A percentile compares a stretch with the other conserved stretches of the same genome.
phyloP scores from a whole-genome alignment of 2,113 vertebrate species.

The Bambusicola thoracicus region DNA sequence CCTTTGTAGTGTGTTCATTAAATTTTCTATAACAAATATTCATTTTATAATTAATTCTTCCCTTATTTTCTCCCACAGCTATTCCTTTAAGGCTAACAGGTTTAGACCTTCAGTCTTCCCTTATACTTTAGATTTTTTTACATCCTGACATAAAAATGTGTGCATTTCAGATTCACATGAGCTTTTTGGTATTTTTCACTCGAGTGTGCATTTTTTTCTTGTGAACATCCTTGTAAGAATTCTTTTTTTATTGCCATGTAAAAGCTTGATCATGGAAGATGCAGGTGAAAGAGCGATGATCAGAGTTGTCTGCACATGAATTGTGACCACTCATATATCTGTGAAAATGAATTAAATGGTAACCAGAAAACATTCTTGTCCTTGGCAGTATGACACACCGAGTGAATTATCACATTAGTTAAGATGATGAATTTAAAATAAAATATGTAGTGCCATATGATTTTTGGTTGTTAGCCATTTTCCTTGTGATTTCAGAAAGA shows the following conservation, averaged over 20 bases:
- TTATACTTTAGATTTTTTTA: not conserved
- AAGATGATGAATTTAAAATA: constrained; percentile 2
- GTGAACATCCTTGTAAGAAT: not conserved
- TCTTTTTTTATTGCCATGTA: not conserved
- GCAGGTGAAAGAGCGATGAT: not conserved
- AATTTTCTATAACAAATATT: constrained; percentile 51
- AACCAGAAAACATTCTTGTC: constrained; percentile 4
- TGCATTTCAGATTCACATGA: not conserved
- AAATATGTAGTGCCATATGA: not conserved
- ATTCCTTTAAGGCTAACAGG: not conserved
- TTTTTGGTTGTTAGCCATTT: not conserved
- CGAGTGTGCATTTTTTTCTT: not conserved
- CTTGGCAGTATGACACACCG: not conserved
- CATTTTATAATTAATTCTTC: constrained; percentile 29
- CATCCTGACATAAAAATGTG: not conserved
- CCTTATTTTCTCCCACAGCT: not conserved
- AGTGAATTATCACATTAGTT: not conserved
- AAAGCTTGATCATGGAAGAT: not conserved
- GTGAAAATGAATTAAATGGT: not conserved
- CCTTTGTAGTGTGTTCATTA: constrained; percentile 38
- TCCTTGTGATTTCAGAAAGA: not conserved
- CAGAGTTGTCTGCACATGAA: not conserved
- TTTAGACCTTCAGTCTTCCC: not conserved
- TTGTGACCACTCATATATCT: not conserved
- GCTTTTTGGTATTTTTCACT: not conserved